Evolutionary conservation across 2,797 vertebrate genomes (phyloP).

Genomic region (Moxostoma hubbsi): DNA sequence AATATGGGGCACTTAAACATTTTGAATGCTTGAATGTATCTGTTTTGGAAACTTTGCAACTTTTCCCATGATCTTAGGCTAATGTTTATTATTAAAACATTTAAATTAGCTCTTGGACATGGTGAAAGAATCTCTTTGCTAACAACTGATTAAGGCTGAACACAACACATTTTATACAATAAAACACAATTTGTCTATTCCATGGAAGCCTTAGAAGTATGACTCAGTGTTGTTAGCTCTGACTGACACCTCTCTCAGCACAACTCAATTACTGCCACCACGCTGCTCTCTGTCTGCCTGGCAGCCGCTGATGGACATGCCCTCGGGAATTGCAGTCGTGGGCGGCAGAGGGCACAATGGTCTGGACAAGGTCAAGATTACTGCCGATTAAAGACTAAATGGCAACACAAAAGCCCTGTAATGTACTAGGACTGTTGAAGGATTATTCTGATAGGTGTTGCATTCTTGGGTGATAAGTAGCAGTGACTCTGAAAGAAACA

Average conservation of each 20-base stretch:
- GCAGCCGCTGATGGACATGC: conserved; percentile 15
- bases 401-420: conserved; percentile 9
- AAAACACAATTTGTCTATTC: not conserved
- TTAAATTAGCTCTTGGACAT: not conserved
- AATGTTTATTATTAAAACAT: not conserved
- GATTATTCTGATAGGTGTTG: conserved; percentile 18
- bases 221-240: conserved; percentile 18
- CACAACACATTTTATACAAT: conserved; percentile 1
- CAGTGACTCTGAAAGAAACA: conserved; percentile 32
- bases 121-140: not conserved
- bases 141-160: not conserved
- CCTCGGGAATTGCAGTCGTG: conserved; percentile 15
- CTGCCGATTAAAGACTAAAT: conserved; percentile 27
- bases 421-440: conserved; percentile 26
- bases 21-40: too few relatives aligned
- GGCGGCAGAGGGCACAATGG: not conserved
- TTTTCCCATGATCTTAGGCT: too few relatives aligned
- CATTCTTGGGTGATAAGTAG: conserved; percentile 36
- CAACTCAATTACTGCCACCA: conserved; percentile 51
- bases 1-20: too few relatives aligned
- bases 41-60: too few relatives aligned
- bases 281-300: not conserved
- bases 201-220: conserved; percentile 10
- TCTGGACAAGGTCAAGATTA: conserved; percentile 39
- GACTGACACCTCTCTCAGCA: conserved; percentile 53